phyloP scores from a whole-genome alignment of 2,888 invertebrate species.

The Standfussiana lucernea region DNA sequence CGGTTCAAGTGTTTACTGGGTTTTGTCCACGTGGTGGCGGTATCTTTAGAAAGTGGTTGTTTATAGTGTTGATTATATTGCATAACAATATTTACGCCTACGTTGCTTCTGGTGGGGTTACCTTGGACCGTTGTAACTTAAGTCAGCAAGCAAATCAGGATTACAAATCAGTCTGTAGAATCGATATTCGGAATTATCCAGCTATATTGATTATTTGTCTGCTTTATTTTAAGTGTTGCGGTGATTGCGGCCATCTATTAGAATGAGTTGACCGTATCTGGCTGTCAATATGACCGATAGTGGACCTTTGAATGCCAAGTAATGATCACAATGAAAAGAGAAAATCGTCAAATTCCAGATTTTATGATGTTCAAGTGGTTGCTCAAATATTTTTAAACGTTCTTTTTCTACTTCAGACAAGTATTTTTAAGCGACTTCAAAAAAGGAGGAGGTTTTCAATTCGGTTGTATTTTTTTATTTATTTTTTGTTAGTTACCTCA shows the following conservation, averaged over 20 bases:
- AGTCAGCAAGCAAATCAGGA: neutral
- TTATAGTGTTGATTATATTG: constrained; percentile 17
- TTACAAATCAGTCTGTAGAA: neutral
- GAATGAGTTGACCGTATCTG: neutral
- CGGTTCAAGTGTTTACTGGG: constrained; percentile 28
- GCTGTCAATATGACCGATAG: neutral
- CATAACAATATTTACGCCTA: constrained; percentile 23
- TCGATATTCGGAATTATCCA: neutral
- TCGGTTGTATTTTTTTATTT: too few species aligned
- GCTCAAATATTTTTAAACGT: neutral
- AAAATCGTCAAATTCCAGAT: neutral
- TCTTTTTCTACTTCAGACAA: too few species aligned
- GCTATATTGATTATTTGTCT: neutral
- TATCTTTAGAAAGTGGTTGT: constrained; percentile 44
- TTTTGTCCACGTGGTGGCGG: constrained; percentile 4
- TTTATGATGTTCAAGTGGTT: neutral
- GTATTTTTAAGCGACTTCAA: too few species aligned
- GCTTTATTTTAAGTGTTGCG: neutral
- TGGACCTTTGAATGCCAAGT: neutral
- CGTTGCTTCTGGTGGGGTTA: neutral
- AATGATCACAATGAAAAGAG: neutral
- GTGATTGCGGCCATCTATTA: neutral
- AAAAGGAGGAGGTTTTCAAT: too few species aligned
- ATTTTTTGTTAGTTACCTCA: too few species aligned
- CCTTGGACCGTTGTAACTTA: neutral